Evolutionary conservation across 2,113 vertebrate genomes (phyloP).

Genomic region (Perognathus longimembris): DNA sequence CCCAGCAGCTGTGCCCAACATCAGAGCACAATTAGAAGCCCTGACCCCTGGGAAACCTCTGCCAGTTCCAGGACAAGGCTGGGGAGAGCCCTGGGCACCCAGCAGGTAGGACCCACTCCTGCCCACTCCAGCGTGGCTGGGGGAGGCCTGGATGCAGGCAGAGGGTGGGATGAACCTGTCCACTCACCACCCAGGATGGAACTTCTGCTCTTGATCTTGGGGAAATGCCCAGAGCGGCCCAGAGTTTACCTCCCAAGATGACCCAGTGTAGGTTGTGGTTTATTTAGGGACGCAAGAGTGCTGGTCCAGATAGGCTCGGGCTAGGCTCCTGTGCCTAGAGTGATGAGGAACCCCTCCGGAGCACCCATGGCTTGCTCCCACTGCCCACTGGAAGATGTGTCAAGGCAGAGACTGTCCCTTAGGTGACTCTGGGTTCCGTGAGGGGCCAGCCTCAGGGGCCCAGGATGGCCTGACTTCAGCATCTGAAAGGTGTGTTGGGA

Average conservation of each 20-base stretch:
- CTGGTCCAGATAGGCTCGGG: neutral
- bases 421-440: neutral
- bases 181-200: fast-evolving
- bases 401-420: neutral
- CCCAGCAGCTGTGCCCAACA: too few relatives aligned
- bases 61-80: neutral
- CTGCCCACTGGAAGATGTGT: neutral
- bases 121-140: too few relatives aligned
- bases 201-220: neutral
- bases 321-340: too few relatives aligned
- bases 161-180: neutral
- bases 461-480: neutral
- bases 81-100: neutral
- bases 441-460: neutral
- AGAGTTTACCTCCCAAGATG: neutral
- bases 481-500: neutral
- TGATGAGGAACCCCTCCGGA: fast-evolving
- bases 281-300: neutral
- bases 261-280: neutral
- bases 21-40: neutral
- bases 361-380: neutral
- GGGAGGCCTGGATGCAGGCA: neutral
- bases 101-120: too few relatives aligned
- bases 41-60: neutral
- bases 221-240: neutral